Evolutionary conservation across 2,797 vertebrate species (phyloP).

Genomic region (Leptoclinus maculatus): DNA sequence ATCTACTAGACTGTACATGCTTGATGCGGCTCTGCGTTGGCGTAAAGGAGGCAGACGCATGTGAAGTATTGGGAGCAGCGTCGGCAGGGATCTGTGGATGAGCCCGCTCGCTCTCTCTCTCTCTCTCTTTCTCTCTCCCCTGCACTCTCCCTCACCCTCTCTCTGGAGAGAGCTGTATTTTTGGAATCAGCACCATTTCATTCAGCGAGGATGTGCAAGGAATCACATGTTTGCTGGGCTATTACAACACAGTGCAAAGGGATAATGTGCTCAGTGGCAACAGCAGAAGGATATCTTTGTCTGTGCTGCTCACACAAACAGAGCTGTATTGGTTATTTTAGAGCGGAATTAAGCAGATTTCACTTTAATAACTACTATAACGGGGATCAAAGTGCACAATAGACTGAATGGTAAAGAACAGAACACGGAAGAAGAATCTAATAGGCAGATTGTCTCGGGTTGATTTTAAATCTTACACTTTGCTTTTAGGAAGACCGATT

Average conservation of each 20-base stretch:
- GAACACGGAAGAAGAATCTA: neutral
- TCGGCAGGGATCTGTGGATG: conserved; percentile 64
- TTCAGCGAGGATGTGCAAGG: conserved; percentile 62
- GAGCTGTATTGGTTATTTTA: conserved; percentile 1
- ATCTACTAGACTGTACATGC: conserved; percentile 18
- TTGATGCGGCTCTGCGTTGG: conserved; percentile 25
- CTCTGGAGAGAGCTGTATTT: conserved; percentile 71
- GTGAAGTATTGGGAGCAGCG: conserved; percentile 58
- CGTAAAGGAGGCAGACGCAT: conserved; percentile 56
- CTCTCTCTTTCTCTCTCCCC: conserved; percentile 20
- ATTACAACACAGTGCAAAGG: conserved; percentile 40
- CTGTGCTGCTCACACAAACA: conserved; percentile 19
- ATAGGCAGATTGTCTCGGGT: neutral
- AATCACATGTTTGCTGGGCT: conserved; percentile 54
- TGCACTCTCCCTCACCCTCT: conserved; percentile 3
- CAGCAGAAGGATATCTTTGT: conserved; percentile 8
- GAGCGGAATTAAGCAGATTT: neutral
- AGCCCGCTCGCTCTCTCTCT: conserved; percentile 37
- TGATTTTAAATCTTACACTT: neutral
- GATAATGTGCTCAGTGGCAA: conserved; percentile 19
- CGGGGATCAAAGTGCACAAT: neutral
- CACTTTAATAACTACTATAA: neutral
- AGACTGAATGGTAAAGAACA: neutral
- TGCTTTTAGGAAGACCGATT: neutral
- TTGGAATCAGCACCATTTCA: conserved; percentile 78